Conservation (phyloP, 2,888 invertebrate species). For the Muschampia plurimacula region DNA sequence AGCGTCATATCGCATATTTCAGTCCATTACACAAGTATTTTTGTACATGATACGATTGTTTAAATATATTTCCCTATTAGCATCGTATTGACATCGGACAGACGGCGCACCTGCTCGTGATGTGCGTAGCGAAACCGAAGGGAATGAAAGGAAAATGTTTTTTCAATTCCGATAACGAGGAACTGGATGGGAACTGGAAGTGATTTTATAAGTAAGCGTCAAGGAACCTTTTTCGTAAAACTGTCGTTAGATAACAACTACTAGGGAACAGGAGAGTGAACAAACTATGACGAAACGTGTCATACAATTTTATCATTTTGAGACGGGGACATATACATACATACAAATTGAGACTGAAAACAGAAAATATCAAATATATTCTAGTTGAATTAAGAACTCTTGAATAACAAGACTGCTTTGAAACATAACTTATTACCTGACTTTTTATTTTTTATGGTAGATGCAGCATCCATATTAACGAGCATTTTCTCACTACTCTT, state of each 20-base stretch:
- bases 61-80: constrained; percentile 16
- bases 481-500: too few relatives aligned
- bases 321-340: too few relatives aligned
- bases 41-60: neutral
- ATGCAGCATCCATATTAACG: too few relatives aligned
- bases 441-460: too few relatives aligned
- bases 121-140: constrained; percentile 15
- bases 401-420: too few relatives aligned
- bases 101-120: constrained; percentile 18
- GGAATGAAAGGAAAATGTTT: constrained; percentile 27
- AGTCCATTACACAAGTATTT: neutral
- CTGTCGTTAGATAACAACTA: constrained; percentile 8
- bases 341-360: too few relatives aligned
- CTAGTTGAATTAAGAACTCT: too few relatives aligned
- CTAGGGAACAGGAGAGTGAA: neutral
- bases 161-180: constrained; percentile 27
- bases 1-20: neutral
- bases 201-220: constrained; percentile 32
- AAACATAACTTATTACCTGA: too few relatives aligned
- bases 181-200: constrained; percentile 6
- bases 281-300: neutral
- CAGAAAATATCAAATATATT: too few relatives aligned
- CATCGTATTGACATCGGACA: constrained; percentile 10
- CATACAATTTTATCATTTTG: neutral
- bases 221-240: constrained; percentile 41